phyloP scores from a whole-genome alignment of 2,113 vertebrate species.

The Chlorocebus sabaeus region DNA sequence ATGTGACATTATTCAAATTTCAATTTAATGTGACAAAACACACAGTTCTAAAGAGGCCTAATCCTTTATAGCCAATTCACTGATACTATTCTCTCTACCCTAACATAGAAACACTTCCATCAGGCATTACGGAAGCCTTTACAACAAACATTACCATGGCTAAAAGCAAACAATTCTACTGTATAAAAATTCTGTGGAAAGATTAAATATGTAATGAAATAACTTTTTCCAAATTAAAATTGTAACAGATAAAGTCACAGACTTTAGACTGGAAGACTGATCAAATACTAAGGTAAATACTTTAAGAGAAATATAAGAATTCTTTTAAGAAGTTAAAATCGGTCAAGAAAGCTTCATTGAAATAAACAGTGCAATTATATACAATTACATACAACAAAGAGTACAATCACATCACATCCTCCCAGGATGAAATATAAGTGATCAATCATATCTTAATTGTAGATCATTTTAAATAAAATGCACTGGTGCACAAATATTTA shows the following conservation, averaged over 20 bases:
- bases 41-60: not conserved
- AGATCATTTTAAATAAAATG: not conserved
- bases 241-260: not conserved
- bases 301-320: not conserved
- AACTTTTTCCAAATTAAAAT: not conserved
- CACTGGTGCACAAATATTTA: not conserved
- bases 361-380: not conserved
- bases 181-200: not conserved
- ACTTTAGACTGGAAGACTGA: not conserved
- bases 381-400: not conserved
- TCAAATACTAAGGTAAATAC: not conserved
- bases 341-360: not conserved
- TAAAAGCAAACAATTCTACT: constrained; percentile 5
- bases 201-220: not conserved
- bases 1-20: not conserved
- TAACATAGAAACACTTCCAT: not conserved
- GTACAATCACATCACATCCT: not conserved
- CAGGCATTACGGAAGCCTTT: not conserved
- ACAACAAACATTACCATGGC: not conserved
- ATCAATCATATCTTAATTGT: not conserved
- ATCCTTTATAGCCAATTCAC: not conserved
- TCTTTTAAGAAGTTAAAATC: not conserved
- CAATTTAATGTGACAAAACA: not conserved
- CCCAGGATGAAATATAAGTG: not conserved
- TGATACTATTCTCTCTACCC: not conserved